phyloP scores from a whole-genome alignment of 2,113 vertebrate genomes.

The Vombatus ursinus region DNA sequence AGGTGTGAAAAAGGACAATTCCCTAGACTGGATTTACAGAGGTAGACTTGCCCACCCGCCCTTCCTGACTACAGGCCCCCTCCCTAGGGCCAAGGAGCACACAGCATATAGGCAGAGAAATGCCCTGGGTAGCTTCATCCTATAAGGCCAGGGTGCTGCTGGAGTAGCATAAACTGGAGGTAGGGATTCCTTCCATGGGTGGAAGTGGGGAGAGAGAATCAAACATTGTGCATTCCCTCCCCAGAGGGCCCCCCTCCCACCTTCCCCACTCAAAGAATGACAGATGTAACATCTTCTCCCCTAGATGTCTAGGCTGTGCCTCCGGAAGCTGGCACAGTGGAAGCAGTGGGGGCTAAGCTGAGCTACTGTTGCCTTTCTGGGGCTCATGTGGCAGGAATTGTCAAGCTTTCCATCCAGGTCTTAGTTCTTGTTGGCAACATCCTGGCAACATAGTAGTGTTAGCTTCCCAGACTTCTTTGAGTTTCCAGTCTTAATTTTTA shows the following conservation, averaged over 20 bases:
- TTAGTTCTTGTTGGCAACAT: constrained; percentile 30
- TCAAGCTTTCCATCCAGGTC: not conserved
- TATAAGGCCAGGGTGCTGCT: not conserved
- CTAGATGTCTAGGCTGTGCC: not conserved
- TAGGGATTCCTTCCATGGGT: not conserved
- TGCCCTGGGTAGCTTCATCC: not conserved
- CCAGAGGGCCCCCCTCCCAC: too few relatives aligned
- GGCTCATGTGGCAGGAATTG: constrained; percentile 8
- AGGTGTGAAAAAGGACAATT: constrained; percentile 42
- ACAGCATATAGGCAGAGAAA: not conserved
- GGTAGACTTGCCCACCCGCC: not conserved
- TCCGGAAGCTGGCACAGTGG: not conserved
- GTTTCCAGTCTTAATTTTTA: not conserved
- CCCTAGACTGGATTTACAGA: not conserved
- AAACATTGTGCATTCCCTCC: not conserved
- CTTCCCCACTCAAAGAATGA: not conserved
- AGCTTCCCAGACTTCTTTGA: not conserved
- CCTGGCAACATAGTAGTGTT: not conserved
- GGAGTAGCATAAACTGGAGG: not conserved
- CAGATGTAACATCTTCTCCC: not conserved
- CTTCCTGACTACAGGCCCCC: not conserved
- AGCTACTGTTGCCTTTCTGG: constrained; percentile 22
- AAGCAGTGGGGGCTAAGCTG: constrained; percentile 1
- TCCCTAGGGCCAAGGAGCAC: not conserved
- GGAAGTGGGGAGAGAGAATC: not conserved